Conservation (phyloP, 2,797 vertebrate genomes). For the Enteromius viviparus region DNA sequence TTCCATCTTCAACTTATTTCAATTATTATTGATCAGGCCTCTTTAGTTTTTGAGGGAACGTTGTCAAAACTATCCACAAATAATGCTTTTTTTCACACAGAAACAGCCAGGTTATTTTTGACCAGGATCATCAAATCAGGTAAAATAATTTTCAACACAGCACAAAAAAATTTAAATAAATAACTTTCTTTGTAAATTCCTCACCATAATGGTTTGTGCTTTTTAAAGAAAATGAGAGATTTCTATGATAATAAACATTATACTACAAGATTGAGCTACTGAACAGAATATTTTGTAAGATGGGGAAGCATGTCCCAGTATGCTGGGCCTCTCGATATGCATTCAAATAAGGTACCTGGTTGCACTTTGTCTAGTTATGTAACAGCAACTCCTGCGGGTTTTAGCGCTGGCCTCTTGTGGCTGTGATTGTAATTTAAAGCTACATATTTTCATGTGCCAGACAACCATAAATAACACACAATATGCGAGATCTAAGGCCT, state of each 20-base stretch:
- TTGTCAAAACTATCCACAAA: background rate
- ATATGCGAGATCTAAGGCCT: slow-evolving; percentile 45
- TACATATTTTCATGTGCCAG: slow-evolving; percentile 44
- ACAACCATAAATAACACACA: slow-evolving; percentile 49
- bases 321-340: background rate
- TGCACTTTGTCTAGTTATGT: slow-evolving; percentile 27
- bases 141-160: background rate
- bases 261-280: background rate
- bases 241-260: background rate
- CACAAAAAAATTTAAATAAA: background rate
- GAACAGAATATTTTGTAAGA: background rate
- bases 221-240: background rate
- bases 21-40: background rate
- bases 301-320: background rate
- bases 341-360: slow-evolving; percentile 33
- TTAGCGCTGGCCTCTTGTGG: slow-evolving; percentile 16
- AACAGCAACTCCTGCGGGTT: slow-evolving; percentile 21
- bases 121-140: background rate
- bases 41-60: background rate
- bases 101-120: background rate
- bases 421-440: slow-evolving; percentile 50
- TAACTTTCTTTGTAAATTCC: background rate
- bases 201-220: background rate
- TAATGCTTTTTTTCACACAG: background rate
- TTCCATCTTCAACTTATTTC: background rate